A percentile compares a stretch with the other conserved stretches of the same genome.
These are phyloP conservation scores for Pachyseris speciosa DNA, from an alignment of 64 coral and sea anemone genomes.

Conservation along the genomic window DNA sequence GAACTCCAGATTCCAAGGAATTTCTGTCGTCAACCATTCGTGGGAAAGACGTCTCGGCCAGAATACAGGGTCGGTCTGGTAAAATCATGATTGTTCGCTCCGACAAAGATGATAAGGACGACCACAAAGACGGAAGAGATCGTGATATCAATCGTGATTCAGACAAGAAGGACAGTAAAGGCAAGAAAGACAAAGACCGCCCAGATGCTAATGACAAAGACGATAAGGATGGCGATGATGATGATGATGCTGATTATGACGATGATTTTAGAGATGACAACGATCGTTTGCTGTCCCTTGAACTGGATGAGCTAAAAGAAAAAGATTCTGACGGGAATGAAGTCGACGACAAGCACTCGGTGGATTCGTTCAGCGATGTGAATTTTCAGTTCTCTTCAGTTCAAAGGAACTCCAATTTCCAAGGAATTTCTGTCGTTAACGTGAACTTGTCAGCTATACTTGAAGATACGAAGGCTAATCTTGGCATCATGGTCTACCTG, in stretches of 20 bases:
- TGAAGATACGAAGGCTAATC: background rate
- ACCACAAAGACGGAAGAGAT: background rate
- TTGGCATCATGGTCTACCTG: constrained; percentile 28
- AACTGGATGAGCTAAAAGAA: constrained; percentile 23
- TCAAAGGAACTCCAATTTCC: background rate
- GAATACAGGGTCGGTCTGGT: background rate
- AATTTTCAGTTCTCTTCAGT: background rate
- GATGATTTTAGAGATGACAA: constrained; percentile 21
- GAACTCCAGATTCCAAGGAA: background rate
- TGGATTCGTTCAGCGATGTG: constrained; percentile 19
- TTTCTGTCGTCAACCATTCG: background rate
- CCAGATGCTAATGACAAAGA: background rate
- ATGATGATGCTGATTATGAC: constrained; percentile 12
- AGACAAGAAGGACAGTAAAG: background rate
- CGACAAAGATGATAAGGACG: background rate
- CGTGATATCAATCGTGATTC: no score
- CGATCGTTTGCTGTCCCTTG: background rate
- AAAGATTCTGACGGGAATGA: constrained; percentile 29
- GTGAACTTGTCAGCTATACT: constrained; percentile 11
- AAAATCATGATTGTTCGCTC: no score
- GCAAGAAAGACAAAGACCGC: background rate
- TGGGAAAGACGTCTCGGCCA: no score
- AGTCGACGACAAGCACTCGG: constrained; percentile 50
- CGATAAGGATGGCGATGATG: background rate
- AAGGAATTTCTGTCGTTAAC: background rate